These are phyloP conservation scores for Brachyalestes nurse DNA, from an alignment of 2,797 vertebrate species.

Conservation along the genomic window DNA sequence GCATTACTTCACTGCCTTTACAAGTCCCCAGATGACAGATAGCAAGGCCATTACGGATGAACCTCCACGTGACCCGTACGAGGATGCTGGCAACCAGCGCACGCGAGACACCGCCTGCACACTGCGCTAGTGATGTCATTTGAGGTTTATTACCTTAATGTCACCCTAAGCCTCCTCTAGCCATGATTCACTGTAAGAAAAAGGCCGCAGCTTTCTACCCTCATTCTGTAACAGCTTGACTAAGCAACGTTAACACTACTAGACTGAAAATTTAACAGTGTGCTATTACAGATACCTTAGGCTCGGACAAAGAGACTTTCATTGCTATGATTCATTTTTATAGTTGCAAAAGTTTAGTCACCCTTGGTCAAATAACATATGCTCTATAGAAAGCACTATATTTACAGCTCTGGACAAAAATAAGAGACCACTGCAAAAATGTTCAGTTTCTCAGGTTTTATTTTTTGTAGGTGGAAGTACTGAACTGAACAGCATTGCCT, in stretches of 20 bases:
- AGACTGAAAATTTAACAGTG: neutral
- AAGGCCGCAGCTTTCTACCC: conserved; percentile 5
- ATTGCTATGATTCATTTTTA: no score
- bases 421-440: no score
- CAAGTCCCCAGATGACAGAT: conserved; percentile 29
- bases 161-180: conserved; percentile 21
- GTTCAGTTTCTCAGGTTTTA: no score
- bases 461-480: no score
- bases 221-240: conserved; percentile 1
- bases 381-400: no score
- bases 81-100: neutral
- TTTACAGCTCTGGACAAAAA: no score
- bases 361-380: no score
- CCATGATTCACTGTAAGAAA: conserved; percentile 23
- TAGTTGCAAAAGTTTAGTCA: no score
- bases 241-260: neutral
- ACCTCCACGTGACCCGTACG: conserved; percentile 24
- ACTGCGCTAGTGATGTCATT: conserved; percentile 46
- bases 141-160: conserved; percentile 29
- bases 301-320: no score
- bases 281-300: no score
- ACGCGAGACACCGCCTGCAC: conserved; percentile 7
- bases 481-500: no score
- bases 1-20: conserved; percentile 44
- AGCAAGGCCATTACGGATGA: conserved; percentile 29